Evolutionary conservation across 2,113 vertebrate species (phyloP).

Genomic region (Melanerpes formicivorus): DNA sequence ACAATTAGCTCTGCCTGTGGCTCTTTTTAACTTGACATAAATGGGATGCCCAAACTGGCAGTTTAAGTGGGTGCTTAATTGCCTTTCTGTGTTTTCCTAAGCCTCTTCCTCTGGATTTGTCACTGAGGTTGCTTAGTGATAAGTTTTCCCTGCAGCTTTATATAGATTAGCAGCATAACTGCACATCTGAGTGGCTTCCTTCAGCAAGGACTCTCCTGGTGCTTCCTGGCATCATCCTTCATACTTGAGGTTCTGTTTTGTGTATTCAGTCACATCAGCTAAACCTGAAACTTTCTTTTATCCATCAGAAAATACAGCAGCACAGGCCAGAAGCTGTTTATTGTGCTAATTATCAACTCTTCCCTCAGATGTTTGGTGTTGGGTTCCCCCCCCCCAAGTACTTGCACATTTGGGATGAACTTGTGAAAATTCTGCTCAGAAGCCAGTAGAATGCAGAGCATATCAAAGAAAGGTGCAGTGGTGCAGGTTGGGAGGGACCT

Average conservation of each 20-base stretch:
- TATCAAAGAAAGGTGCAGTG: neutral
- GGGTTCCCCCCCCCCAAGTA: neutral
- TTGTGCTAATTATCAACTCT: neutral
- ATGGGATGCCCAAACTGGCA: neutral
- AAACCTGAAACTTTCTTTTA: neutral
- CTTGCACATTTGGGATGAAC: neutral
- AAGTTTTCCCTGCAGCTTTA: neutral
- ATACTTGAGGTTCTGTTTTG: neutral
- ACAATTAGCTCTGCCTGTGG: neutral
- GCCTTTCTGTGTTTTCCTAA: neutral
- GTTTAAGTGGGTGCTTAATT: neutral
- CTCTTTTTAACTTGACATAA: neutral
- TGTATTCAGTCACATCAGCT: neutral
- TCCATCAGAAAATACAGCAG: neutral
- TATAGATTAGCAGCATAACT: neutral
- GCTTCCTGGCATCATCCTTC: neutral
- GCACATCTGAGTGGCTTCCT: neutral
- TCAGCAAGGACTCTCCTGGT: neutral
- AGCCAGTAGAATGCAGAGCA: neutral
- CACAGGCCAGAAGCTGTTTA: conserved; percentile 1
- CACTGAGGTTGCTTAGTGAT: neutral
- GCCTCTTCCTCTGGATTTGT: neutral
- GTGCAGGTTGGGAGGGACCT: too few relatives aligned
- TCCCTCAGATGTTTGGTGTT: neutral
- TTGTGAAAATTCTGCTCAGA: neutral